A percentile compares a stretch with the other conserved stretches of the same genome.
phyloP scores from a whole-genome alignment of 2,888 invertebrate genomes.

The Heliconius charithonia region DNA sequence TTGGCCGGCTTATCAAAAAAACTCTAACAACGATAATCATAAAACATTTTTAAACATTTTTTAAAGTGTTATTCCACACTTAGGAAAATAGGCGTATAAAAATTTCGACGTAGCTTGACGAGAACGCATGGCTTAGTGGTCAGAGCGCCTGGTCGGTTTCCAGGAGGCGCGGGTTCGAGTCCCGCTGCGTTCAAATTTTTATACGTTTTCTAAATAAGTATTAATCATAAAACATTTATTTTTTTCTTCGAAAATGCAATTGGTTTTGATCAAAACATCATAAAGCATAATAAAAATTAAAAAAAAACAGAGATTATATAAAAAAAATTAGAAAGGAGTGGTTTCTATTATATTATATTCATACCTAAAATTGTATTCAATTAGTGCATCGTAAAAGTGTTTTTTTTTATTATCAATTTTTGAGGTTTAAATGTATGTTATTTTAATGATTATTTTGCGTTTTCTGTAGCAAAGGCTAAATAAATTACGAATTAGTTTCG shows the following conservation, averaged over 20 bases:
- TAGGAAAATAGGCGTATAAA: no score
- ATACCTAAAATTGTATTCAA: background rate
- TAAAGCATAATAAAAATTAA: background rate
- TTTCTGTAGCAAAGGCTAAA: background rate
- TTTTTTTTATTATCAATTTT: background rate
- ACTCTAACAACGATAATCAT: background rate
- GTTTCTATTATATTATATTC: background rate
- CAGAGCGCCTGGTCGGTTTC: no score
- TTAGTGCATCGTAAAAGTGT: background rate
- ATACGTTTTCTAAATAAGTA: no score
- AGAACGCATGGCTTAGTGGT: no score
- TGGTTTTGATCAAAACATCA: background rate
- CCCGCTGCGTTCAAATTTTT: no score
- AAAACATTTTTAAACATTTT: no score
- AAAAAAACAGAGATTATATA: background rate
- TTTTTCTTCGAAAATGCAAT: background rate
- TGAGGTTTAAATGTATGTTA: background rate
- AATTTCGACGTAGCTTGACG: no score
- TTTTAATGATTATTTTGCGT: background rate
- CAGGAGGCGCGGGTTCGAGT: no score
- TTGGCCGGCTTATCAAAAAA: background rate
- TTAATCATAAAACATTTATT: background rate
- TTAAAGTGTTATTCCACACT: no score
- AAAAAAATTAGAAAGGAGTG: background rate
- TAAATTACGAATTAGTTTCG: slow-evolving; percentile 2